phyloP scores from a whole-genome alignment of 2,113 vertebrate genomes.

The Nanorana parkeri region DNA sequence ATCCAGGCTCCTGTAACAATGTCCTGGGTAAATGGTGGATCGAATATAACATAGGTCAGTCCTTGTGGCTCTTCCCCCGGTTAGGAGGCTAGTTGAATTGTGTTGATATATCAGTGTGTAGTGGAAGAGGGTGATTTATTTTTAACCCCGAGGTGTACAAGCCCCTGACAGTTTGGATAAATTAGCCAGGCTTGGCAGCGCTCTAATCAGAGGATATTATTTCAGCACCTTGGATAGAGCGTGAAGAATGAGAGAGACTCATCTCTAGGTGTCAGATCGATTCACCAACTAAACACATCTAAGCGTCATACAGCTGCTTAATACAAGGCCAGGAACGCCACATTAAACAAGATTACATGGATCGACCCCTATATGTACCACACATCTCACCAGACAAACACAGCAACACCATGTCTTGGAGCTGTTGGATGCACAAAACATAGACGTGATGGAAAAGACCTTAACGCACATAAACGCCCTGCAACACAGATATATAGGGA shows the following conservation, averaged over 20 bases:
- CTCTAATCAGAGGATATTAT: constrained; percentile 97
- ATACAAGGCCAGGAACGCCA: constrained; percentile 79
- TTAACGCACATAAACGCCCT: too few species aligned
- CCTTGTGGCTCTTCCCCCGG: constrained; percentile 61
- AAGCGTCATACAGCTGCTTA: constrained; percentile 77
- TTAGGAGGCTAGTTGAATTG: constrained; percentile 86
- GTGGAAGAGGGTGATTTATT: constrained; percentile 87
- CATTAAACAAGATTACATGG: constrained; percentile 79
- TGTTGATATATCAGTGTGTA: constrained; percentile 90
- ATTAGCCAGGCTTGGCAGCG: constrained; percentile 90
- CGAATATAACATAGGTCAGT: too few species aligned
- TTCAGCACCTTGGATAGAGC: constrained; percentile 87
- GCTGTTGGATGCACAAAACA: neutral
- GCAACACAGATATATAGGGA: too few species aligned
- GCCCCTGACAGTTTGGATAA: constrained; percentile 93
- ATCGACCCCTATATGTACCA: constrained; percentile 62
- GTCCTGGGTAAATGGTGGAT: neutral
- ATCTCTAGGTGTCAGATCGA: constrained; percentile 94
- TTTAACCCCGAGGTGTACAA: constrained; percentile 94
- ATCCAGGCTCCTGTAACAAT: neutral
- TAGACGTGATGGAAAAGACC: neutral
- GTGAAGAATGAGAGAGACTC: constrained; percentile 89
- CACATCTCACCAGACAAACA: neutral
- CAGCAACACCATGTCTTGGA: neutral
- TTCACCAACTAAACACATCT: constrained; percentile 84